Conservation (phyloP, 1,140 invertebrate genomes). For the Drosophila auraria region DNA sequence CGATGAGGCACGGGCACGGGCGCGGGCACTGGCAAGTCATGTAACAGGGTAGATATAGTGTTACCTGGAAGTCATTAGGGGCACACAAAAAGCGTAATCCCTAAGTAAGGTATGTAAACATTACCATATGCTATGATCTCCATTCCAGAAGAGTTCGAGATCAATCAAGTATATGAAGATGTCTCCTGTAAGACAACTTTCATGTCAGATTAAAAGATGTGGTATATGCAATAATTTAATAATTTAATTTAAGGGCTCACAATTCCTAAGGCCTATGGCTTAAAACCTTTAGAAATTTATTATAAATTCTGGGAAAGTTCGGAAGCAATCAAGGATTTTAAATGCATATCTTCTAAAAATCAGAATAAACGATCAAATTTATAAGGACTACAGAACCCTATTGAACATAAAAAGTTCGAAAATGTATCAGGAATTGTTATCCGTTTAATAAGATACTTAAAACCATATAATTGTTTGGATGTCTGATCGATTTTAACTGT, state of each 20-base stretch:
- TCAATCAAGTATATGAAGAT: neutral
- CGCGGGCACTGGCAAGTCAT: conserved; percentile 60
- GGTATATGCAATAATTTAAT: no score
- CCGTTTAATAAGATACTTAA: neutral
- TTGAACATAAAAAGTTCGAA: no score
- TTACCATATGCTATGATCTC: conserved; percentile 15
- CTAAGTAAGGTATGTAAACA: conserved; percentile 35
- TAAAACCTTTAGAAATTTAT: no score
- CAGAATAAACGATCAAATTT: no score
- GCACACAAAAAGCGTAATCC: conserved; percentile 52
- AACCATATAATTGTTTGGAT: neutral
- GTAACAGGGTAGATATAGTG: conserved; percentile 46
- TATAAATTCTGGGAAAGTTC: no score
- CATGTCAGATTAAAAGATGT: no score
- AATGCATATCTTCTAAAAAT: no score
- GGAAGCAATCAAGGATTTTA: no score
- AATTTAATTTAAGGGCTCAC: no score
- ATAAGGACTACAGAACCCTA: no score
- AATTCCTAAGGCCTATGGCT: neutral
- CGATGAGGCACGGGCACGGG: conserved; percentile 29
- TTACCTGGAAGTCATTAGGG: conserved; percentile 82
- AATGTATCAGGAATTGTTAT: neutral
- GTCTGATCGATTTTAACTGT: no score
- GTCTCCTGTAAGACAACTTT: neutral
- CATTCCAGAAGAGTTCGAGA: conserved; percentile 6